Evolutionary conservation across 1,140 invertebrate genomes (phyloP), one percentile per base, ranked within the genome.

Genomic region (Drosophila serrata): DNA sequence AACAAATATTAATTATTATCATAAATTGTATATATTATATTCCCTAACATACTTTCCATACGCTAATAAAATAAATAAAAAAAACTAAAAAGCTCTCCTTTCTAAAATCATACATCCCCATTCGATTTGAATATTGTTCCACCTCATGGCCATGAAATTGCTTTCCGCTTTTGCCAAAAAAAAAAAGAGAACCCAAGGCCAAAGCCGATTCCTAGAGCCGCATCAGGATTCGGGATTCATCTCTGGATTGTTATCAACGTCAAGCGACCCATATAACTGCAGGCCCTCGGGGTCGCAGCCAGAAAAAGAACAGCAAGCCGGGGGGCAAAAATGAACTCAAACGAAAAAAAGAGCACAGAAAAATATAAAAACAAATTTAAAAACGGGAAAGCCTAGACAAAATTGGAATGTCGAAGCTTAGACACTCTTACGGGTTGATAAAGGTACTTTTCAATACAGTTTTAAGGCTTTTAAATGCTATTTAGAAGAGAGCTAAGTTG

Each of bases 231-330:
- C 64, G 43, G 49, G 17, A 53, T 53, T 53, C 49, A 53, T 53
- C 31, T 53, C 17, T 49, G 65, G 69, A 82, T 80, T 82, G 75
- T 79, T 88, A 87, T 87, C 75, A 82, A 70, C 79, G 58, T 55
- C 69, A 85, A 85, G 82, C 82, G 82, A 87, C 82, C 82, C 82
- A 88, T 88, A 87, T 87, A 87, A 88, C 80, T 87, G 80, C 59
- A 68, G 62, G 80, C 31, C 45, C 59, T 65, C 24, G 39, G 51
- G 72, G 61, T 35, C 56, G 24, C 40, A 59, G 59, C 43, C 63
- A 58, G 69, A 60, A 40, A 69, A 79, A 72, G 39, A 65, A 76
- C 45, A 64, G 79, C 57, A 45, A 3, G 68, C 40, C 42, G 22
- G 51, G 51, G 53, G 67, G 51, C 84, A 80, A 87, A 87, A 81